Evolutionary conservation across 2,113 vertebrate genomes (phyloP).

Genomic region (Hyla sarda): DNA sequence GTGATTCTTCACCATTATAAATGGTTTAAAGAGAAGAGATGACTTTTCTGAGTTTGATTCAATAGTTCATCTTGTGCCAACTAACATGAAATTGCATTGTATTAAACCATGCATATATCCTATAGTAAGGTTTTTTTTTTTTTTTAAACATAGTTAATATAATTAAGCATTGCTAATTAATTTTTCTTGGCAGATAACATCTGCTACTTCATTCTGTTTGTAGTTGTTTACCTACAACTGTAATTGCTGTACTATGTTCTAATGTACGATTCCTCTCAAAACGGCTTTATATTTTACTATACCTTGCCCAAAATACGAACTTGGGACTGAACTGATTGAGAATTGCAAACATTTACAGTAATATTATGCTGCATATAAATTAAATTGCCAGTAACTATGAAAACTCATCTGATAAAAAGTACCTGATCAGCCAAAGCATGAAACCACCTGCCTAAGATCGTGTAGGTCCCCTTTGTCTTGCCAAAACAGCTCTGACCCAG

Average conservation of each 20-base stretch:
- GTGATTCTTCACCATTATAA: constrained; percentile 60
- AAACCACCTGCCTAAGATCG: too few relatives aligned
- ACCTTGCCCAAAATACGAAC: background rate
- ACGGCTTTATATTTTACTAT: background rate
- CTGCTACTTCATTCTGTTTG: background rate
- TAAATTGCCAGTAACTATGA: background rate
- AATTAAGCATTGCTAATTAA: background rate
- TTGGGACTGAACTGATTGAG: background rate
- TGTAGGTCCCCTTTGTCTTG: too few relatives aligned
- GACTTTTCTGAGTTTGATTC: constrained; percentile 17
- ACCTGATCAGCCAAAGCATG: too few relatives aligned
- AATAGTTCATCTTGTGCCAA: constrained; percentile 57
- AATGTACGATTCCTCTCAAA: background rate
- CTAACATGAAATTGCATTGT: constrained; percentile 40
- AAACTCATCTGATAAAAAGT: too few relatives aligned
- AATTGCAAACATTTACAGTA: background rate
- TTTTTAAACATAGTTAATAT: constrained; percentile 12
- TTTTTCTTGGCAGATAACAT: constrained; percentile 5
- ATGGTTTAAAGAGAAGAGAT: constrained; percentile 43
- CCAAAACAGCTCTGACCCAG: too few relatives aligned
- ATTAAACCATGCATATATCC: background rate
- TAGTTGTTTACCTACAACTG: background rate
- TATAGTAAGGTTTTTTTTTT: background rate
- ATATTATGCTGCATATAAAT: background rate
- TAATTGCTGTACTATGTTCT: background rate